Percentiles rank a stretch among this genome's conserved stretches.
These are phyloP conservation scores for Archegozetes longisetosus DNA, from an alignment of 1,140 invertebrate genomes.

Conservation along the genomic window DNA sequence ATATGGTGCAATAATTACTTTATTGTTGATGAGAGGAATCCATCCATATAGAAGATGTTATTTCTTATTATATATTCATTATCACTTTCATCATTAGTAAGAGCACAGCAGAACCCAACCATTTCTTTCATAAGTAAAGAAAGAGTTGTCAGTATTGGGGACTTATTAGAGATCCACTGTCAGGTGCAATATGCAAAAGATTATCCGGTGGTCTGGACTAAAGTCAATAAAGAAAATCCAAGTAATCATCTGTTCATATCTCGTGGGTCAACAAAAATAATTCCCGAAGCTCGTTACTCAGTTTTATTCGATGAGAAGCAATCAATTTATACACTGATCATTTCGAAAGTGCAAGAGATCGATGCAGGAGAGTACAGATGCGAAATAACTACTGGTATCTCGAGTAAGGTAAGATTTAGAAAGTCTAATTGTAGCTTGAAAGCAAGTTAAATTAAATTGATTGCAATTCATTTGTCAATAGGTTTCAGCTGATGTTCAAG, in stretches of 20 bases:
- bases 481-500: slow-evolving; percentile 14
- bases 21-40: no score
- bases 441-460: slow-evolving; percentile 21
- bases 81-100: no score
- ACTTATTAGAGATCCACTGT: slow-evolving; percentile 67
- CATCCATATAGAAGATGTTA: no score
- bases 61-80: no score
- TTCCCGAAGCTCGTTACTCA: slow-evolving; percentile 63
- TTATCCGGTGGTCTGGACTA: slow-evolving; percentile 33
- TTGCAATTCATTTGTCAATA: background rate
- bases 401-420: slow-evolving; percentile 53
- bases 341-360: slow-evolving; percentile 84
- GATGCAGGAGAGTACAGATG: slow-evolving; percentile 76
- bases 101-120: slow-evolving; percentile 70
- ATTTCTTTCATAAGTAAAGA: slow-evolving; percentile 80
- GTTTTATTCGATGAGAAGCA: slow-evolving; percentile 58
- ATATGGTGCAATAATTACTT: no score
- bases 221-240: slow-evolving; percentile 17
- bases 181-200: slow-evolving; percentile 74
- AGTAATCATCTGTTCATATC: slow-evolving; percentile 38
- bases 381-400: slow-evolving; percentile 59
- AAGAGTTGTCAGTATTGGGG: slow-evolving; percentile 77
- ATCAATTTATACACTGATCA: slow-evolving; percentile 60
- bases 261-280: slow-evolving; percentile 56
- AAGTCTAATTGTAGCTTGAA: slow-evolving; percentile 63